phyloP scores from a whole-genome alignment of 2,797 vertebrate species.

The Paguma larvata region DNA sequence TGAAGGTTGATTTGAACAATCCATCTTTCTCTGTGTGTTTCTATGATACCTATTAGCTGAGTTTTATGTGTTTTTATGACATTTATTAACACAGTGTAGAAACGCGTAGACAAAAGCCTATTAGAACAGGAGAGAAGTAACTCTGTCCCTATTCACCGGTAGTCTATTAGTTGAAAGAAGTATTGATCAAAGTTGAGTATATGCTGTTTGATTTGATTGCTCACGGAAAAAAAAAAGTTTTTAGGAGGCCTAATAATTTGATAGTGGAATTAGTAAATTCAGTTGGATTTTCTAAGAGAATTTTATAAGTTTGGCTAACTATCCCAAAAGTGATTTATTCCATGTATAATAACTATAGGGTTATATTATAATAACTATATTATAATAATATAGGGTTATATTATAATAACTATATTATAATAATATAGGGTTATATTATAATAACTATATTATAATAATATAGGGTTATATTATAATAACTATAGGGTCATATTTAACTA shows the following conservation, averaged over 20 bases:
- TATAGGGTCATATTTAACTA: too few species aligned
- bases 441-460: too few species aligned
- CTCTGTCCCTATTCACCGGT: not conserved
- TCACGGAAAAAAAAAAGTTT: not conserved
- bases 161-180: not conserved
- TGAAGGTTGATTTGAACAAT: not conserved
- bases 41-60: not conserved
- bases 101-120: not conserved
- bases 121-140: not conserved
- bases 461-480: too few species aligned
- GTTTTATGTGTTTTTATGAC: not conserved
- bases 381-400: too few species aligned
- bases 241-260: not conserved
- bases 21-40: not conserved
- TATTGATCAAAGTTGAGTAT: not conserved
- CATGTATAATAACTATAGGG: not conserved
- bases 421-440: too few species aligned
- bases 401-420: too few species aligned
- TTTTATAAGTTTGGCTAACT: not conserved
- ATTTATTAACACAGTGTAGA: not conserved
- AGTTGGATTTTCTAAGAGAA: conserved; percentile 12
- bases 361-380: too few species aligned
- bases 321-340: not conserved
- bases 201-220: not conserved
- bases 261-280: not conserved